A percentile compares a stretch with the other conserved stretches of the same genome.
Conservation (phyloP, 64 coral and sea anemone genomes). For the Stylophora pistillata region DNA sequence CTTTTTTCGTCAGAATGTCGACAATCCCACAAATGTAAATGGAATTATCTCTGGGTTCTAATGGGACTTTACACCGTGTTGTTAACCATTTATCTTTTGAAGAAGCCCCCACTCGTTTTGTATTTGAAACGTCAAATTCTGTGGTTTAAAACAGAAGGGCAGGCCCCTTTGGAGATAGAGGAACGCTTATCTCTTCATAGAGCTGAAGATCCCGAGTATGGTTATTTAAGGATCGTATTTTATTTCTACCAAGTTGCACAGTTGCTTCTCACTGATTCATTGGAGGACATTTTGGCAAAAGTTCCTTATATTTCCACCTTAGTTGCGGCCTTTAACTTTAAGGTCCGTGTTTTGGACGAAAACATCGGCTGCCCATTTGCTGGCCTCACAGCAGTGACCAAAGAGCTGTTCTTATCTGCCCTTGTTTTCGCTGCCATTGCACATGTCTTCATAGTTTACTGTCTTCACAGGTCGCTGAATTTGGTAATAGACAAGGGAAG, state of each 20-base stretch:
- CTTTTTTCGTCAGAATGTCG: constrained; percentile 44
- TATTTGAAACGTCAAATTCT: constrained; percentile 31
- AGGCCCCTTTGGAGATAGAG: background rate
- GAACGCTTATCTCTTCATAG: background rate
- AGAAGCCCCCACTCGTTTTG: constrained; percentile 26
- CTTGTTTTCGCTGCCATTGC: constrained; percentile 47
- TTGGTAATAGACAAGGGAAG: background rate
- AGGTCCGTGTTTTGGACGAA: constrained; percentile 34
- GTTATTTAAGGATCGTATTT: constrained; percentile 58
- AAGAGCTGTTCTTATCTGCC: constrained; percentile 60
- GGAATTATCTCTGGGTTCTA: constrained; percentile 45
- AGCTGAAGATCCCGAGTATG: background rate
- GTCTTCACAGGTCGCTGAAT: background rate
- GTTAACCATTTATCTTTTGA: constrained; percentile 35
- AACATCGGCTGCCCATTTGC: constrained; percentile 71
- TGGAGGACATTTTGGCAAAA: background rate
- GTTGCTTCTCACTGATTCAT: constrained; percentile 25
- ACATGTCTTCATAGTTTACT: constrained; percentile 13
- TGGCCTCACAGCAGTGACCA: constrained; percentile 69
- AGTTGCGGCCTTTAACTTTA: constrained; percentile 55
- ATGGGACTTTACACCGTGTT: constrained; percentile 8
- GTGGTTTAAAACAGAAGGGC: constrained; percentile 41
- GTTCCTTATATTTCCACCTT: constrained; percentile 10
- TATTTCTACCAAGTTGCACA: constrained; percentile 75
- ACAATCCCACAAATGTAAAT: constrained; percentile 2